Evolutionary conservation across 2,888 invertebrate species (phyloP).

Genomic region (Vandiemenella viatica): DNA sequence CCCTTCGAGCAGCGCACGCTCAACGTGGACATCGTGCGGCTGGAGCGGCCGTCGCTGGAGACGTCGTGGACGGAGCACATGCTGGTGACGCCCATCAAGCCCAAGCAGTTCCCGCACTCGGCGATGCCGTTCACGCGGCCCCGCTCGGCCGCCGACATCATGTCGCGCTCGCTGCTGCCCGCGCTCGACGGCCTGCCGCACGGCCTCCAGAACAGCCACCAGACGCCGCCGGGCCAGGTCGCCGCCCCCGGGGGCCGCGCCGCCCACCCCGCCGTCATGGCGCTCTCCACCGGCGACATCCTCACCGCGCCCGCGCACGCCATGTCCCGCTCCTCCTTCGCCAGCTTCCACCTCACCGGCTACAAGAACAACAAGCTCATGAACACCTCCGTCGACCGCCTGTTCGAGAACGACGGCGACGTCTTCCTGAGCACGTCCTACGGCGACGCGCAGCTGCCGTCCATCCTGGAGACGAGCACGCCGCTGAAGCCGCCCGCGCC

Average conservation of each 20-base stretch:
- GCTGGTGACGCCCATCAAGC: conserved; percentile 88
- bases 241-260: background rate
- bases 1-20: conserved; percentile 79
- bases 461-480: conserved; percentile 30
- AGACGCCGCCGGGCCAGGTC: background rate
- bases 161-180: conserved; percentile 75
- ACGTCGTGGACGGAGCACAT: conserved; percentile 97
- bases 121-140: conserved; percentile 86
- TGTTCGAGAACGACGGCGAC: conserved; percentile 63
- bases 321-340: conserved; percentile 70
- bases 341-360: conserved; percentile 67
- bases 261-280: conserved; percentile 40
- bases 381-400: conserved; percentile 79
- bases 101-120: conserved; percentile 86
- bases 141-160: conserved; percentile 78
- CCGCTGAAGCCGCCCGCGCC: conserved; percentile 26
- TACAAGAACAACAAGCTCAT: conserved; percentile 63
- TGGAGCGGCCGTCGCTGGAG: conserved; percentile 80
- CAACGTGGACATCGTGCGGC: conserved; percentile 65
- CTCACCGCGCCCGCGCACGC: conserved; percentile 39
- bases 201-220: conserved; percentile 30
- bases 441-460: conserved; percentile 45
- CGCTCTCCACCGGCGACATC: conserved; percentile 53
- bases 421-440: conserved; percentile 58
- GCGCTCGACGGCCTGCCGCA: conserved; percentile 52